Conservation (phyloP, 2,888 invertebrate genomes). For the Bedellia somnulentella region DNA sequence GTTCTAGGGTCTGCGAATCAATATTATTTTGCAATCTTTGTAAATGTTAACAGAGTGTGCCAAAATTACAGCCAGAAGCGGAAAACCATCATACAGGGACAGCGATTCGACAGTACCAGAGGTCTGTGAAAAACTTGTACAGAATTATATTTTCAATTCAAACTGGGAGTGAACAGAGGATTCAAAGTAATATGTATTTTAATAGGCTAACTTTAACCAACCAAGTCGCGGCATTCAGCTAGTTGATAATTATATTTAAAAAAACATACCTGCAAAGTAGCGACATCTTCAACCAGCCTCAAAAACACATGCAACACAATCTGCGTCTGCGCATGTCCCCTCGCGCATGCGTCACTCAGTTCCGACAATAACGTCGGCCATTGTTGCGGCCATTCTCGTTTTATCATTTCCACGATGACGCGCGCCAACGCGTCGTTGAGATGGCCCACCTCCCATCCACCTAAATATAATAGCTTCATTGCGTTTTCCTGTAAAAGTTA, state of each 20-base stretch:
- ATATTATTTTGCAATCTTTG: no score
- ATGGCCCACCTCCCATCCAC: constrained; percentile 73
- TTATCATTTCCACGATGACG: constrained; percentile 95
- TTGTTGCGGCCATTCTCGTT: constrained; percentile 96
- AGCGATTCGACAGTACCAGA: no score
- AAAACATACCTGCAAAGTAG: constrained; percentile 76
- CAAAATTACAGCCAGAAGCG: no score
- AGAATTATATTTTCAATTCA: no score
- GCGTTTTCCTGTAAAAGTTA: constrained; percentile 68
- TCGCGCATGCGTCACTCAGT: constrained; percentile 77
- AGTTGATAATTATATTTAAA: no score
- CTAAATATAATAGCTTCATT: constrained; percentile 83
- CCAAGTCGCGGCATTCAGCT: no score
- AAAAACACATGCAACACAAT: constrained; percentile 86
- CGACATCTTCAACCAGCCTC: constrained; percentile 91
- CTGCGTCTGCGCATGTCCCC: constrained; percentile 87
- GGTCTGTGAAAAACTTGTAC: no score
- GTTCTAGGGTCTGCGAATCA: constrained; percentile 70
- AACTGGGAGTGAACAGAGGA: no score
- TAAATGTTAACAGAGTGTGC: no score
- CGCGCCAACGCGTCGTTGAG: constrained; percentile 84
- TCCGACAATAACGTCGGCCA: constrained; percentile 88
- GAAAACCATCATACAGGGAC: no score
- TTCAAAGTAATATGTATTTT: no score
- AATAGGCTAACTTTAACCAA: no score